Evolutionary conservation across 2,888 invertebrate species (phyloP).

Genomic region (Scaptomyza polygonia): DNA sequence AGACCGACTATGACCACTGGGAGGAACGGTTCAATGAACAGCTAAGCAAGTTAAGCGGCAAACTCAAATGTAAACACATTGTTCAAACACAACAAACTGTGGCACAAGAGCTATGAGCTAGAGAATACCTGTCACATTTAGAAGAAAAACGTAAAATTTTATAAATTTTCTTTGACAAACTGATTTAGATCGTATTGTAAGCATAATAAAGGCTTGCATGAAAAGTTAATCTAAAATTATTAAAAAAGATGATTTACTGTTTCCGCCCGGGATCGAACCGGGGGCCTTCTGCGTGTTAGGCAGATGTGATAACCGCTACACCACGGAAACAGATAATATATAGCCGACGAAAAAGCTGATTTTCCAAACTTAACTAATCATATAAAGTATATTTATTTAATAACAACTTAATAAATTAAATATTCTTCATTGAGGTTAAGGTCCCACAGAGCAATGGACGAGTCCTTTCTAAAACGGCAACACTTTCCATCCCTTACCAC

Average conservation of each 20-base stretch:
- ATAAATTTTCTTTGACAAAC: no score
- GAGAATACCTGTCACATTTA: background rate
- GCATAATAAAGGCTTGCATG: no score
- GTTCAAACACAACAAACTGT: conserved; percentile 29
- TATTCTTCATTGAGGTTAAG: background rate
- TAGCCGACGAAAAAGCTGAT: background rate
- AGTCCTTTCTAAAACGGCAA: conserved; percentile 36
- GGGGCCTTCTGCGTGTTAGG: conserved; percentile 85
- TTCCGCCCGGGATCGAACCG: conserved; percentile 84
- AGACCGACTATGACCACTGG: conserved; percentile 39
- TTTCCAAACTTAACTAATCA: conserved; percentile 23
- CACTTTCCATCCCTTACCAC: background rate
- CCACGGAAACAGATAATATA: conserved; percentile 79
- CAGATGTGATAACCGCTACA: conserved; percentile 85
- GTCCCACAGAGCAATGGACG: conserved; percentile 47
- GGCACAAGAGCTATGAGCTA: conserved; percentile 1
- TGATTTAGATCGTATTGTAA: no score
- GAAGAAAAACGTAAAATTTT: no score
- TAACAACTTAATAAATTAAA: background rate
- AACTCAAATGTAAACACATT: conserved; percentile 62
- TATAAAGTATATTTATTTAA: conserved; percentile 3
- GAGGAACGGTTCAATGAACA: conserved; percentile 70
- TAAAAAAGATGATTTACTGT: conserved; percentile 16
- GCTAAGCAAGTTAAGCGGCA: conserved; percentile 58
- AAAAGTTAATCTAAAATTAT: background rate